Percentiles rank a stretch among this genome's conserved stretches.
Evolutionary conservation across 2,113 vertebrate genomes (phyloP).

Genomic region (Narcine bancroftii): DNA sequence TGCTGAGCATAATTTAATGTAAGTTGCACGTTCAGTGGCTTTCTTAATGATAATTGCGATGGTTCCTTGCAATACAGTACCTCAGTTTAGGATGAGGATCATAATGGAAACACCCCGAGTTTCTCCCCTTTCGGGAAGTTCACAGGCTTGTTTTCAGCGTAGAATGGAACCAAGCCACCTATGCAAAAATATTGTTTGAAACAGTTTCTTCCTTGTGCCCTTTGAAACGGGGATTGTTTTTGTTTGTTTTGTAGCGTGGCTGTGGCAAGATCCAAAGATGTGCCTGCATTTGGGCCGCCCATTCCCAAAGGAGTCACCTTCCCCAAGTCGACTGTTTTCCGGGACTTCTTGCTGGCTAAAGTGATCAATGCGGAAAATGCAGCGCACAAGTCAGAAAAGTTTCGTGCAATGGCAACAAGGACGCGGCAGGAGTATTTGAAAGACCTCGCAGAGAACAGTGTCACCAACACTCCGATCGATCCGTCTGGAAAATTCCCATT

Average conservation of each 20-base stretch:
- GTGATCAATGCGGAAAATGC: conserved; percentile 94
- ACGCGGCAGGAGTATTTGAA: conserved; percentile 90
- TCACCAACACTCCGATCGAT: conserved; percentile 85
- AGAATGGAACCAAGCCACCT: neutral
- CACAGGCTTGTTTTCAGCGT: neutral
- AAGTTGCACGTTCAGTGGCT: no score
- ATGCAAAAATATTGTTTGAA: neutral
- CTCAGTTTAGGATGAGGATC: neutral
- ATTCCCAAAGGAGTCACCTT: conserved; percentile 90
- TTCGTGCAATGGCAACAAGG: conserved; percentile 88
- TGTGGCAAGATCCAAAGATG: conserved; percentile 87
- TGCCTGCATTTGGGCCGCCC: conserved; percentile 86
- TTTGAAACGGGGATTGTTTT: no score
- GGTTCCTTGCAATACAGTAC: neutral
- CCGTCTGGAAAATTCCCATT: conserved; percentile 89
- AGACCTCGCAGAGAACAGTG: conserved; percentile 87
- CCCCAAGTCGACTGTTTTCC: conserved; percentile 90
- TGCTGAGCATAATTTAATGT: neutral
- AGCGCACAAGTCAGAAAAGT: conserved; percentile 92
- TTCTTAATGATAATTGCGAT: no score
- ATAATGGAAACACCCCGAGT: neutral
- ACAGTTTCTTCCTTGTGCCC: no score
- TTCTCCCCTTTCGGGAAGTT: neutral
- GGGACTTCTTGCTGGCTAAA: conserved; percentile 93
- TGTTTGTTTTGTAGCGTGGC: conserved; percentile 66